A percentile compares a stretch with the other conserved stretches of the same genome.
Conservation (phyloP, 2,888 invertebrate genomes). For the Acheta domesticus region DNA sequence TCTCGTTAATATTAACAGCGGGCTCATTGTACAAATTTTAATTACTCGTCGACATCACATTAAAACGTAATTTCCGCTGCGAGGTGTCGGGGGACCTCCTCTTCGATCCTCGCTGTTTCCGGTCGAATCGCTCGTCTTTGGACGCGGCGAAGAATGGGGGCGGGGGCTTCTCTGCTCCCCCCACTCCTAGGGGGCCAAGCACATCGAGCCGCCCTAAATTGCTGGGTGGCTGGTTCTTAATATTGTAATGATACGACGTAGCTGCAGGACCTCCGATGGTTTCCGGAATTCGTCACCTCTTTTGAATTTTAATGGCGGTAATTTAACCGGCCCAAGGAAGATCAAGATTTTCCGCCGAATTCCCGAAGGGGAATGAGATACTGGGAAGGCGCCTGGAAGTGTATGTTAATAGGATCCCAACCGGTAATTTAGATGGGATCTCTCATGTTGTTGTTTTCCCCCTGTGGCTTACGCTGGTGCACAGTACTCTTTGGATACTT, state of each 20-base stretch:
- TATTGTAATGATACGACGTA: neutral
- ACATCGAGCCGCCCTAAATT: neutral
- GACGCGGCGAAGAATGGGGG: neutral
- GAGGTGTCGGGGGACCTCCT: neutral
- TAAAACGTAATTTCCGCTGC: neutral
- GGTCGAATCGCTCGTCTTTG: neutral
- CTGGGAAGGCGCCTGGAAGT: neutral
- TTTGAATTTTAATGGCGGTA: slow-evolving; percentile 18
- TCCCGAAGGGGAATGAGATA: neutral
- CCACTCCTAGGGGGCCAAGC: neutral
- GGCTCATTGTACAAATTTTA: neutral
- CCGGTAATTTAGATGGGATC: slow-evolving; percentile 1
- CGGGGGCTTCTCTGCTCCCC: neutral
- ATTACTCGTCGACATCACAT: slow-evolving; percentile 8
- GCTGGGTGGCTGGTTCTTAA: neutral
- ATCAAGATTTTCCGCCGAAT: slow-evolving; percentile 18
- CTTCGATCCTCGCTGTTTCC: neutral
- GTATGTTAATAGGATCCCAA: neutral
- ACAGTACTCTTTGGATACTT: too few species aligned
- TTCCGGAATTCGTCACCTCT: slow-evolving; percentile 1
- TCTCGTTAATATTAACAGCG: slow-evolving; percentile 9
- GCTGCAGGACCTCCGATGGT: neutral
- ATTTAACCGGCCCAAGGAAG: neutral
- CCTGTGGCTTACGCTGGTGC: too few species aligned
- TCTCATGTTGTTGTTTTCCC: neutral